Conservation (phyloP, 1,140 invertebrate genomes). For the Drosophila nikananu region DNA sequence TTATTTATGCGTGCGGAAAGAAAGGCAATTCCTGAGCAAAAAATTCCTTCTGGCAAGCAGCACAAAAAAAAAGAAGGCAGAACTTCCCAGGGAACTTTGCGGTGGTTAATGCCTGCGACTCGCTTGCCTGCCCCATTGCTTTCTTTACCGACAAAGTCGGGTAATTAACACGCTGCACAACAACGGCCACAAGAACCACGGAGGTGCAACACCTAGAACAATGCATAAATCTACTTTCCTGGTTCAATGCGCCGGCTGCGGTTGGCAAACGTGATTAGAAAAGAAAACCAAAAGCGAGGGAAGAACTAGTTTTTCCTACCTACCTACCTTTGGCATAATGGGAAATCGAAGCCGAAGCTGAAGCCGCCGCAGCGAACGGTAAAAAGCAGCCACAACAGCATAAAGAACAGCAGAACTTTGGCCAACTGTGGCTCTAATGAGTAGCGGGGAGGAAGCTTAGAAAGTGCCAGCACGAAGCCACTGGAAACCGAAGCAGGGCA, state of each 20-base stretch:
- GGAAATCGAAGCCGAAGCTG: conserved; percentile 67
- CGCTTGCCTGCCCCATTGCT: conserved; percentile 53
- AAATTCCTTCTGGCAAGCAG: background rate
- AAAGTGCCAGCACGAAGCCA: conserved; percentile 54
- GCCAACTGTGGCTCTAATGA: conserved; percentile 42
- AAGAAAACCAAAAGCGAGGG: conserved; percentile 47
- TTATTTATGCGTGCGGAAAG: conserved; percentile 68
- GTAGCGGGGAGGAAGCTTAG: conserved; percentile 47
- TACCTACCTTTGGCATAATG: conserved; percentile 54
- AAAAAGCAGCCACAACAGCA: conserved; percentile 24
- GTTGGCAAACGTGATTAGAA: conserved; percentile 67
- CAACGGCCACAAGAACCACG: conserved; percentile 23
- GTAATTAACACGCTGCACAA: conserved; percentile 75
- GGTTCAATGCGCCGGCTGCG: conserved; percentile 66
- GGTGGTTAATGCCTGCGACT: conserved; percentile 57
- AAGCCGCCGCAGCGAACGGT: conserved; percentile 17
- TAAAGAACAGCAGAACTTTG: conserved; percentile 38
- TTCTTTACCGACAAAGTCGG: conserved; percentile 49
- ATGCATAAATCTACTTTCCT: conserved; percentile 69
- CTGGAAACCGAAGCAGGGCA: conserved; percentile 44
- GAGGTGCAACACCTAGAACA: conserved; percentile 45
- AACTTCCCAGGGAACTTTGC: conserved; percentile 41
- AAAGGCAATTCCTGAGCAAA: conserved; percentile 28
- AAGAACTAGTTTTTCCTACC: conserved; percentile 57
- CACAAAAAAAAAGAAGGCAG: no score